Evolutionary conservation across 2,113 vertebrate species (phyloP).

Genomic region (Turdus rufiventris): DNA sequence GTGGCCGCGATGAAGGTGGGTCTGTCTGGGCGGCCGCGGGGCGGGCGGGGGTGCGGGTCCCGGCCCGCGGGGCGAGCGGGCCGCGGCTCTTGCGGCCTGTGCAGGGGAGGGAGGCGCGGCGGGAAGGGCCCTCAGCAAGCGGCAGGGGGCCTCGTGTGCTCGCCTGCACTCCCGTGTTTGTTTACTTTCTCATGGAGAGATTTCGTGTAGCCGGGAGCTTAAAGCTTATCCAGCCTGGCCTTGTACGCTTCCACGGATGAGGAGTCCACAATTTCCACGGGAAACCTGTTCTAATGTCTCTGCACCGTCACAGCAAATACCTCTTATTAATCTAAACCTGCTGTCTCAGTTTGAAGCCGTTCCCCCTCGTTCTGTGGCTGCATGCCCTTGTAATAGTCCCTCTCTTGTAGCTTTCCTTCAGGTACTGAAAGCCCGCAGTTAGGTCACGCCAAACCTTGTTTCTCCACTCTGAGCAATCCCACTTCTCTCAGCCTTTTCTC

Average conservation of each 20-base stretch:
- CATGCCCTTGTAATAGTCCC: not conserved
- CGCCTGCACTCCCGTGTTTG: fast-evolving
- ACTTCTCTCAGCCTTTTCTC: not conserved
- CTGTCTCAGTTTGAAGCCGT: not conserved
- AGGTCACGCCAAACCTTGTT: not conserved
- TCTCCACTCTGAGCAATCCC: not conserved
- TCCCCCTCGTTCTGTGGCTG: not conserved
- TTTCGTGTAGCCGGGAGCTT: not conserved
- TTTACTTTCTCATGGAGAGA: not conserved
- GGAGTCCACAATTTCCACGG: not conserved
- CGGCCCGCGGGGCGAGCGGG: no score
- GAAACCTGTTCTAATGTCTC: not conserved
- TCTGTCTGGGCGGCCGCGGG: not conserved
- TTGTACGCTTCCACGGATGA: no score
- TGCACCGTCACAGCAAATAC: not conserved
- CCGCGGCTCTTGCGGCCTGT: not conserved
- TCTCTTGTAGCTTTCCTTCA: not conserved
- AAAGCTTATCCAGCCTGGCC: not conserved
- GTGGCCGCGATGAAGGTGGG: constrained; percentile 53
- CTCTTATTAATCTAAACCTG: not conserved
- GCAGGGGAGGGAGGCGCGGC: not conserved
- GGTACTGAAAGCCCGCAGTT: not conserved
- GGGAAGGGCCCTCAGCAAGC: not conserved
- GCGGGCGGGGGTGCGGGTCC: not conserved
- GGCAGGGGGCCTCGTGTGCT: not conserved